These are phyloP conservation scores for Clupea harengus DNA, from an alignment of 2,113 vertebrate genomes.

Conservation along the genomic window DNA sequence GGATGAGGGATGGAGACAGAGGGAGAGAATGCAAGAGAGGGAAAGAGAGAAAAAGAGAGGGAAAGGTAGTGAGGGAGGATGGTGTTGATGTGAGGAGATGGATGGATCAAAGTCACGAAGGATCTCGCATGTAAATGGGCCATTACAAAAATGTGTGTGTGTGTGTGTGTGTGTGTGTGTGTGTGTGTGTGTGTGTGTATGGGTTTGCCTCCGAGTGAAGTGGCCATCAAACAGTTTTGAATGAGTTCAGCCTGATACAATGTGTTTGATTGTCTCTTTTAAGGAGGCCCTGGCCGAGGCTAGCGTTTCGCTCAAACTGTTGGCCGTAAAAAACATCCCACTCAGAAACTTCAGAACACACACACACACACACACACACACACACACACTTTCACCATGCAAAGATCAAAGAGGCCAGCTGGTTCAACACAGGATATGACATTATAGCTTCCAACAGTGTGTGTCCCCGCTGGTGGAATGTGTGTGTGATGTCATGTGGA, in stretches of 20 bases:
- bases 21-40: not conserved
- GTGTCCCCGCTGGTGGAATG: too few species aligned
- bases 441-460: slow-evolving; percentile 1
- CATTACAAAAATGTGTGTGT: not conserved
- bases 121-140: not conserved
- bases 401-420: slow-evolving; percentile 12
- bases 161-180: not conserved
- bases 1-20: not conserved
- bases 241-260: not conserved
- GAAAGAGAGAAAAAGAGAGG: not conserved
- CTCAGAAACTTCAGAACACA: not conserved
- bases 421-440: slow-evolving; percentile 24
- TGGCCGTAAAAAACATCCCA: not conserved
- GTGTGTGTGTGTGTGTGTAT: not conserved
- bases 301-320: not conserved
- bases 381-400: slow-evolving; percentile 9
- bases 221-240: too few species aligned
- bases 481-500: slow-evolving; percentile 34
- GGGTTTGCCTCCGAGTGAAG: not conserved
- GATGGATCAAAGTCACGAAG: not conserved
- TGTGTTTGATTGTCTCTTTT: not conserved
- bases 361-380: slow-evolving; percentile 13
- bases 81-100: not conserved
- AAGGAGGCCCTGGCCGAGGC: not conserved
- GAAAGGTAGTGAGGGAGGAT: not conserved